These are phyloP conservation scores for Autographa gamma DNA, from an alignment of 2,888 invertebrate genomes.

Conservation along the genomic window DNA sequence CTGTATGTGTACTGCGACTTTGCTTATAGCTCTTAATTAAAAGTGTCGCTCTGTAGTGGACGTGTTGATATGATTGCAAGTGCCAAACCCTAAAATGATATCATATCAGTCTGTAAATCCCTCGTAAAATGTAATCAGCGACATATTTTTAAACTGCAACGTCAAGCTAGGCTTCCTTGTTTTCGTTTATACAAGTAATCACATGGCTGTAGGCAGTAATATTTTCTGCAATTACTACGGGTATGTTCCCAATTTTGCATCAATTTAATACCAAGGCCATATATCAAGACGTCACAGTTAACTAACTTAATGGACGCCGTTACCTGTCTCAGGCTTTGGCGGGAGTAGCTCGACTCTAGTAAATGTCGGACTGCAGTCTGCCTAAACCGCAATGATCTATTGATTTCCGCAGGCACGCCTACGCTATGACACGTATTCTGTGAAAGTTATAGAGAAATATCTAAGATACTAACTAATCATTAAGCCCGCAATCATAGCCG, in stretches of 20 bases:
- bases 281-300: neutral
- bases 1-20: neutral
- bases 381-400: conserved; percentile 52
- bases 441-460: conserved; percentile 48
- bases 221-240: neutral
- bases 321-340: conserved; percentile 8
- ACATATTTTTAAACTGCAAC: neutral
- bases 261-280: neutral
- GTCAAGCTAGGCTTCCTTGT: neutral
- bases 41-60: neutral
- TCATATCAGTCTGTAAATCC: conserved; percentile 5
- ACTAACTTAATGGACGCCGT: neutral
- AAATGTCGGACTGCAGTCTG: conserved; percentile 37
- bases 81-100: conserved; percentile 5
- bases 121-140: neutral
- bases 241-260: neutral
- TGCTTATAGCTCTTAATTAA: neutral
- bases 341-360: conserved; percentile 30
- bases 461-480: neutral
- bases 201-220: too few species aligned
- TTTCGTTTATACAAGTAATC: neutral
- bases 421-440: conserved; percentile 32
- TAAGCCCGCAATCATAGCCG: neutral
- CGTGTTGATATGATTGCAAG: neutral
- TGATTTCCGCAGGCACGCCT: conserved; percentile 50